phyloP scores from a whole-genome alignment of 2,113 vertebrate species.

The Osmerus mordax region DNA sequence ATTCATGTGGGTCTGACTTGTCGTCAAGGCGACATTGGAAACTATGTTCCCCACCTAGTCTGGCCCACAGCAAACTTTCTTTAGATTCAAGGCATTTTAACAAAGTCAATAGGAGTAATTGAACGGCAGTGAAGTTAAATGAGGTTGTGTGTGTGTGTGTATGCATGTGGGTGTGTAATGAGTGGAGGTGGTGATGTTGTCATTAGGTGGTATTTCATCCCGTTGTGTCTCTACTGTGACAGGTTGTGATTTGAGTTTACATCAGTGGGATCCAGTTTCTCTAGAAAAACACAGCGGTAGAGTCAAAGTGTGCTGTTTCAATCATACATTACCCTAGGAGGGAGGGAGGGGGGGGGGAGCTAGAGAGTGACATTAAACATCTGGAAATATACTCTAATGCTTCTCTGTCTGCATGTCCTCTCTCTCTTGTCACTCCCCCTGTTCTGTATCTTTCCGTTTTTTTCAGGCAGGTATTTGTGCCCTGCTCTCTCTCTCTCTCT shows the following conservation, averaged over 20 bases:
- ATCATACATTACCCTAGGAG: conserved; percentile 6
- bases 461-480: no score
- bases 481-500: not conserved
- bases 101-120: not conserved
- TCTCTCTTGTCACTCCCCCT: not conserved
- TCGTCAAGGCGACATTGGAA: conserved; percentile 1
- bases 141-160: not conserved
- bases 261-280: not conserved
- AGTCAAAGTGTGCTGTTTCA: conserved; percentile 7
- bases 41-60: conserved; percentile 7
- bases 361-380: not conserved
- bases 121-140: not conserved
- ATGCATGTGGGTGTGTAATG: not conserved
- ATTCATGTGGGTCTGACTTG: conserved; percentile 1
- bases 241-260: not conserved
- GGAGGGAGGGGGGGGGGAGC: not conserved
- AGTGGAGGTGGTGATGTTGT: not conserved
- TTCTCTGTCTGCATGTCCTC: not conserved
- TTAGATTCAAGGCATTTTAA: not conserved
- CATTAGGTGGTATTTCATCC: not conserved
- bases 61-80: not conserved
- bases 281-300: not conserved
- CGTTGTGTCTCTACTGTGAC: not conserved
- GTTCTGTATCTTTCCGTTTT: not conserved
- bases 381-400: conserved; percentile 13